Evolutionary conservation across 2,113 vertebrate genomes (phyloP).

Genomic region (Antennarius striatus): DNA sequence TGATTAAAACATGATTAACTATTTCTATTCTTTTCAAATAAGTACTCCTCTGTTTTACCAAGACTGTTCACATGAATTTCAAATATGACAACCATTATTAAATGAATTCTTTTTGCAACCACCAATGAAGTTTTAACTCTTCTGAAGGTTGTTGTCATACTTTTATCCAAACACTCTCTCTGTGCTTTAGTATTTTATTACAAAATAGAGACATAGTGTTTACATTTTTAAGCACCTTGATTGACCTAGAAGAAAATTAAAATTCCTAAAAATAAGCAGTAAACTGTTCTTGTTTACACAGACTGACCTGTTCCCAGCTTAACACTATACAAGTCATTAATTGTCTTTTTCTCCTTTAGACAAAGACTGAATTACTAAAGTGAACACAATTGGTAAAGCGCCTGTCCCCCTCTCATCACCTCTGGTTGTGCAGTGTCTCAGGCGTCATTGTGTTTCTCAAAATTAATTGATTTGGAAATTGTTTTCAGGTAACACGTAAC

Average conservation of each 20-base stretch:
- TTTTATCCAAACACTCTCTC: neutral
- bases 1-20: too few relatives aligned
- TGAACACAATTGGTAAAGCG: slow-evolving; percentile 48
- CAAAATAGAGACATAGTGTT: too few relatives aligned
- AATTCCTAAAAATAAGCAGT: too few relatives aligned
- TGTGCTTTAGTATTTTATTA: too few relatives aligned
- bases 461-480: slow-evolving; percentile 69
- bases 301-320: slow-evolving; percentile 4
- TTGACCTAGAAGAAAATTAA: too few relatives aligned
- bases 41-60: too few relatives aligned
- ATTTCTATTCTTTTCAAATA: too few relatives aligned
- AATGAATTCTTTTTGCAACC: neutral
- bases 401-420: slow-evolving; percentile 33
- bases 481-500: slow-evolving; percentile 41
- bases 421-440: slow-evolving; percentile 8
- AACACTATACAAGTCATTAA: slow-evolving; percentile 15
- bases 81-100: neutral
- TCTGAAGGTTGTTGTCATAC: neutral
- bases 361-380: slow-evolving; percentile 34
- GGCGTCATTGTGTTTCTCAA: slow-evolving; percentile 39
- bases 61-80: too few relatives aligned
- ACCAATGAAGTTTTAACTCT: too few relatives aligned
- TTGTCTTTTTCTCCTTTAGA: slow-evolving; percentile 7
- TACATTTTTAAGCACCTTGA: too few relatives aligned
- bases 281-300: neutral